A percentile compares a stretch with the other conserved stretches of the same genome.
Conservation (phyloP, 2,888 invertebrate genomes). For the Archips xylosteana region DNA sequence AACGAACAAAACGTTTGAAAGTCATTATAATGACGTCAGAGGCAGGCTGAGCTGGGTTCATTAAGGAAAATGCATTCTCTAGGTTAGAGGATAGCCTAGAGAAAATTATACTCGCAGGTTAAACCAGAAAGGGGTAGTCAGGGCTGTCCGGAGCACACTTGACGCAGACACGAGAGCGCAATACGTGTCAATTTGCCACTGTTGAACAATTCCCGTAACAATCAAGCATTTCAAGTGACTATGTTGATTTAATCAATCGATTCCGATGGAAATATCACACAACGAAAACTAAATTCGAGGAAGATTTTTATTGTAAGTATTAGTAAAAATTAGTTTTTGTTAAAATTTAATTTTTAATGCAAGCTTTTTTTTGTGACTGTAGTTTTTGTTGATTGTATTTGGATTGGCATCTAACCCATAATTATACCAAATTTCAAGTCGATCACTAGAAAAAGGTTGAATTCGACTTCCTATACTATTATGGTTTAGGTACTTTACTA, state of each 20-base stretch:
- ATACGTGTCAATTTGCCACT: slow-evolving; percentile 9
- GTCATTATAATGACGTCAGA: slow-evolving; percentile 27
- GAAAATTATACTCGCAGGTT: background rate
- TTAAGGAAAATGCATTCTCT: slow-evolving; percentile 32
- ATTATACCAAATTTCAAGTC: too few species aligned
- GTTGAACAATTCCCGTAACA: slow-evolving; percentile 8
- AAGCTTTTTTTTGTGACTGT: too few species aligned
- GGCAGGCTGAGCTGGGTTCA: slow-evolving; percentile 24
- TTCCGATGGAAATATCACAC: background rate
- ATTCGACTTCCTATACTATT: too few species aligned
- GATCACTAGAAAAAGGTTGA: too few species aligned
- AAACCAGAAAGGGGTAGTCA: background rate
- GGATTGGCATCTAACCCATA: too few species aligned
- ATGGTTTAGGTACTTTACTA: too few species aligned
- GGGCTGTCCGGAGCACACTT: slow-evolving; percentile 2
- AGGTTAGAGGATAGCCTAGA: background rate
- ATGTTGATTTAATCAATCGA: slow-evolving; percentile 3
- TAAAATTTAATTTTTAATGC: too few species aligned
- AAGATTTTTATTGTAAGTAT: too few species aligned
- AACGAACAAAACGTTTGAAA: slow-evolving; percentile 15
- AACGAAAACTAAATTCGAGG: background rate
- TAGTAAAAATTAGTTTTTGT: too few species aligned
- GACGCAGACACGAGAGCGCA: background rate
- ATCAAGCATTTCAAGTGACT: background rate
- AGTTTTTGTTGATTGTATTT: too few species aligned